These are phyloP conservation scores for Mormoops blainvillei DNA, from an alignment of 2,113 vertebrate genomes.

Conservation along the genomic window DNA sequence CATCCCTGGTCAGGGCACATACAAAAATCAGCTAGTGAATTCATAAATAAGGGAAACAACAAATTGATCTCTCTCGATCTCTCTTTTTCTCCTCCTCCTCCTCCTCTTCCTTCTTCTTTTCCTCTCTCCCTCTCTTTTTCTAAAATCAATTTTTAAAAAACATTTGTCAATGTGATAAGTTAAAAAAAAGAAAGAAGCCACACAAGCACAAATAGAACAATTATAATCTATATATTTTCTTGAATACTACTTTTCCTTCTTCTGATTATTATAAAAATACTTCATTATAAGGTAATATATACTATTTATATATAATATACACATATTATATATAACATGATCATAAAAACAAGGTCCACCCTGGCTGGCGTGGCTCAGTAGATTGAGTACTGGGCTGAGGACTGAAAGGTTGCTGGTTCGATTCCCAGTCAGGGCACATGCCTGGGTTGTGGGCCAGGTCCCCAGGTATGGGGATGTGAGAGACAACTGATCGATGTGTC, in stretches of 20 bases:
- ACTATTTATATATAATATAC: no score
- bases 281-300: not conserved
- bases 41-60: no score
- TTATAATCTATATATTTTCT: not conserved
- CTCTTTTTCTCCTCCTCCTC: no score
- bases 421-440: not conserved
- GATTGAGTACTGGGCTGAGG: no score
- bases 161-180: no score
- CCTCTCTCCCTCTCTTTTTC: no score
- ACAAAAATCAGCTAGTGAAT: no score
- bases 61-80: no score
- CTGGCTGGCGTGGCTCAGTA: no score
- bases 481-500: not conserved
- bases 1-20: no score
- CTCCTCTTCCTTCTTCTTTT: no score
- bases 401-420: not conserved
- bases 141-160: no score
- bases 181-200: not conserved
- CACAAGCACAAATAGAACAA: not conserved
- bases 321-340: not conserved
- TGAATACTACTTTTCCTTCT: not conserved
- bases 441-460: not conserved
- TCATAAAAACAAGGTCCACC: not conserved
- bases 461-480: not conserved
- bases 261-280: constrained; percentile 4